Evolutionary conservation across 2,888 invertebrate species (phyloP).

Genomic region (Timandra comae): DNA sequence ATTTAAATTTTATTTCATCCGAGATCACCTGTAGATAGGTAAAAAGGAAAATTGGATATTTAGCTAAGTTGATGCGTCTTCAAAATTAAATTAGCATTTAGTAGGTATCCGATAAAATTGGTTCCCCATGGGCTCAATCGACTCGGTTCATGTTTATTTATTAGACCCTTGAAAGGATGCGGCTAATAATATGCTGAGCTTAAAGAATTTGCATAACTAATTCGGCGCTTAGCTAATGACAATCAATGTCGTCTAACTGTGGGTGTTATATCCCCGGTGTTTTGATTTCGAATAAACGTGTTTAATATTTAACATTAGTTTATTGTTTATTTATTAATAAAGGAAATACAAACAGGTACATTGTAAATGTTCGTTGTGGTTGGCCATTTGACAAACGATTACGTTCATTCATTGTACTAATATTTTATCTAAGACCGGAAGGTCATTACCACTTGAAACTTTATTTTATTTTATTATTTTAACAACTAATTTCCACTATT

Average conservation of each 20-base stretch:
- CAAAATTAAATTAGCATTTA: conserved; percentile 60
- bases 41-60: conserved; percentile 37
- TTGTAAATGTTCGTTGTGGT: too few relatives aligned
- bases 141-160: conserved; percentile 63
- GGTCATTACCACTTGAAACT: too few relatives aligned
- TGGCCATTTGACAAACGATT: too few relatives aligned
- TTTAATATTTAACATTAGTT: too few relatives aligned
- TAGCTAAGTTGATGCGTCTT: conserved; percentile 33
- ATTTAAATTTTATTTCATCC: conserved; percentile 6
- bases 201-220: conserved; percentile 58
- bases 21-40: conserved; percentile 24
- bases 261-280: too few relatives aligned
- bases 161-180: conserved; percentile 56
- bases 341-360: too few relatives aligned
- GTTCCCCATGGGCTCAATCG: conserved; percentile 44
- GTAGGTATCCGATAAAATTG: conserved; percentile 54
- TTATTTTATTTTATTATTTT: too few relatives aligned
- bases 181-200: conserved; percentile 51
- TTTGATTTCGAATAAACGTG: too few relatives aligned
- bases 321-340: too few relatives aligned
- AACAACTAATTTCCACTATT: too few relatives aligned
- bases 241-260: conserved; percentile 4
- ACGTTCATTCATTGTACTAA: too few relatives aligned
- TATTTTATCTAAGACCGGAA: too few relatives aligned
- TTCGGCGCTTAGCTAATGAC: conserved; percentile 33